These are phyloP conservation scores for Eurypyga helias DNA, from an alignment of 2,113 vertebrate species.

Conservation along the genomic window DNA sequence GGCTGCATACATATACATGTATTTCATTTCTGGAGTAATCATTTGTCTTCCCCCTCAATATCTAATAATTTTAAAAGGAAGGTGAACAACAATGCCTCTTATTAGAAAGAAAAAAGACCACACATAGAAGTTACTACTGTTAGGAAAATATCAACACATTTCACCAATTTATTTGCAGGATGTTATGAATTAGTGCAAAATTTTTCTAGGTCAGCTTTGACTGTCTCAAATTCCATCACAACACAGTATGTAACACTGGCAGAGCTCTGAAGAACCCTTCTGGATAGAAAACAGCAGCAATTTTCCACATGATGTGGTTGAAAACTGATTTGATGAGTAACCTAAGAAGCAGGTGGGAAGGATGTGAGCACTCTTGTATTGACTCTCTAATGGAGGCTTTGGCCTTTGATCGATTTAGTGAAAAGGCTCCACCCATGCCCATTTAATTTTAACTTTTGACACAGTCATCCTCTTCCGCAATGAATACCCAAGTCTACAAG, in stretches of 20 bases:
- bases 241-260: neutral
- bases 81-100: neutral
- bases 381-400: neutral
- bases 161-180: neutral
- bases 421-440: neutral
- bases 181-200: neutral
- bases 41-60: neutral
- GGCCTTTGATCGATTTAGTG: neutral
- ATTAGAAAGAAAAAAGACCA: neutral
- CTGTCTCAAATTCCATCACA: neutral
- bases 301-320: neutral
- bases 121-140: neutral
- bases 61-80: neutral
- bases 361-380: neutral
- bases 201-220: neutral
- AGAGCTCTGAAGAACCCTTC: neutral
- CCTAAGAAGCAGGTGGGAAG: neutral
- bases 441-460: neutral
- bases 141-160: neutral
- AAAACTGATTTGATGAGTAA: neutral
- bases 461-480: neutral
- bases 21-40: neutral
- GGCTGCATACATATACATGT: neutral
- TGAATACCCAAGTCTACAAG: neutral
- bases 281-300: neutral